phyloP scores from a whole-genome alignment of 1,140 invertebrate species.

The Papilio machaon region DNA sequence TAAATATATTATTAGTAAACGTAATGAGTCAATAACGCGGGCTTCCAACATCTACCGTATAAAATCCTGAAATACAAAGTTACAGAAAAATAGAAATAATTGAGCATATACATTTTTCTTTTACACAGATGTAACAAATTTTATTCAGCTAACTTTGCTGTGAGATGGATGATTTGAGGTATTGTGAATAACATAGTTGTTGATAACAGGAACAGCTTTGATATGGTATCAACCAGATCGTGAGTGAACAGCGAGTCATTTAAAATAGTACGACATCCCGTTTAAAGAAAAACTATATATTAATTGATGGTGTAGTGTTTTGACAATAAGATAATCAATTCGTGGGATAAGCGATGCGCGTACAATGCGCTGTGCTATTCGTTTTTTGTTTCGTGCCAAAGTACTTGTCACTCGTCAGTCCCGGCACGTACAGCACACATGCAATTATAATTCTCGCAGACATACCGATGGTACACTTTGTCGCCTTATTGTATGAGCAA shows the following conservation, averaged over 20 bases:
- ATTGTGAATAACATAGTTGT: not conserved
- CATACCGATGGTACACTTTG: conserved; percentile 2
- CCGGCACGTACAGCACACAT: conserved; percentile 22
- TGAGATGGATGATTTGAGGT: not conserved
- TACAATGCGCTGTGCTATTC: conserved; percentile 29
- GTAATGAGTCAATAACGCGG: not conserved
- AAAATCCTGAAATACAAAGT: not conserved
- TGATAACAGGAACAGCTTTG: not conserved
- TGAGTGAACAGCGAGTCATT: not conserved
- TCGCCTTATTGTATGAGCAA: not conserved
- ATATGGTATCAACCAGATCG: not conserved
- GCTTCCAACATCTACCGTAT: not conserved
- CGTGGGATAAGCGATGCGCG: conserved; percentile 17
- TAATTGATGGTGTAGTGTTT: conserved; percentile 1
- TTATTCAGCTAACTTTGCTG: not conserved
- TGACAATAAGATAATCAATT: conserved; percentile 22
- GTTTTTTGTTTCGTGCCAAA: conserved; percentile 29
- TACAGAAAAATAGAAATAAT: not conserved
- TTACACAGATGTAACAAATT: not conserved
- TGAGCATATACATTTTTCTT: not conserved
- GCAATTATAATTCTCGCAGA: conserved; percentile 37
- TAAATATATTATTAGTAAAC: conserved; percentile 16
- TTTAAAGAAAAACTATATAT: not conserved
- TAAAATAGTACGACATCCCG: not conserved
- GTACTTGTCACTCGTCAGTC: not conserved